Evolutionary conservation across 2,113 vertebrate genomes (phyloP), one percentile per base, ranked within the genome.

Genomic region (Acanthochromis polyacanthus): DNA sequence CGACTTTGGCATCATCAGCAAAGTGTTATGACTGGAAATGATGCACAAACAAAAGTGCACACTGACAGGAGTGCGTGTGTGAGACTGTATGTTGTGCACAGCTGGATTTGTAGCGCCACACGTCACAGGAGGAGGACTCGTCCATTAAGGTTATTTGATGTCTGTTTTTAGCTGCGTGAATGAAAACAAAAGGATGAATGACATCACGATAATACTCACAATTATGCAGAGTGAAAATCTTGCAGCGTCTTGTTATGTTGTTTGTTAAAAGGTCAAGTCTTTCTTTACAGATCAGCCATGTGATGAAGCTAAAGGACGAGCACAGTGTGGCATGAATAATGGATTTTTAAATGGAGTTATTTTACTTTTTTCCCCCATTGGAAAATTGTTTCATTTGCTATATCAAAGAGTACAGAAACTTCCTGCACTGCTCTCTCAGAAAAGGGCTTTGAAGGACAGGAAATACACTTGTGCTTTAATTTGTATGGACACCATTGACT

Each of bases 61-160:
- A 50, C 70, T 65, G 63, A 20, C 22, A 46, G 9, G 36, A 45
- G 63, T 56, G 20, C 14, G n/a, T 59, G 58, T 63, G 36, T 65
- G 14, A 10, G 30, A 22, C 4, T 55, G 28, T 61, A 17, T 17
- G 12, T 46, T 2, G 38, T 38, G 36, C 70, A 55, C 32, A 66
- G 20, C 60, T 83, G 73, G 66, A 71, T 85, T 71, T 74, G 55
- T 48, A 40, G 38, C 73, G 69, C 9, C 32, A 22, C 3, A 67
- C 73, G 43, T 80, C 83, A 86, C 56, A 66, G 32, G 32, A 77
- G 52, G 32, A 75, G 32, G 55, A 69, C 55, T 72, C 51, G 58
- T 88, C 79, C 85, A 89, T 91, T 89, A 87, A 53, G 55, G 62
- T 81, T 83, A 90, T 89, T 90, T 85, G 71, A 78, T 81, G 63